A percentile compares a stretch with the other conserved stretches of the same genome.
These are phyloP conservation scores for Sakesphorus luctuosus DNA, from an alignment of 2,113 vertebrate genomes.

Conservation along the genomic window DNA sequence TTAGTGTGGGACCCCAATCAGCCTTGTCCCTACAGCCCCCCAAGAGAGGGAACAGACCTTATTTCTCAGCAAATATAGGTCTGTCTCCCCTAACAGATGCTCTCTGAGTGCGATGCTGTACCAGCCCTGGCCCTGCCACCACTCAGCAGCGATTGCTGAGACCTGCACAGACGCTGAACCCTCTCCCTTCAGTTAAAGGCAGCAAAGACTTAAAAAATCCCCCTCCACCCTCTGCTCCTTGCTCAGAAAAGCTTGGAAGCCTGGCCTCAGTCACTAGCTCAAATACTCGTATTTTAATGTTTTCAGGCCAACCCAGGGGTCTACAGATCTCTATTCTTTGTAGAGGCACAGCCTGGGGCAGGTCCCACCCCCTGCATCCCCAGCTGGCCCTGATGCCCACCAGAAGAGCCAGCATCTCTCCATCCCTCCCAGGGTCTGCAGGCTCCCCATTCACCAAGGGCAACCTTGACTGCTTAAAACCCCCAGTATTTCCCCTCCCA, in stretches of 20 bases:
- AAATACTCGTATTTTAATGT: background rate
- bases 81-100: background rate
- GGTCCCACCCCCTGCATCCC: background rate
- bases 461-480: background rate
- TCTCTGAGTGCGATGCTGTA: background rate
- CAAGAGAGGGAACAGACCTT: background rate
- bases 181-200: background rate
- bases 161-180: rapidly evolving
- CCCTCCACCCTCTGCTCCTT: background rate
- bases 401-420: background rate
- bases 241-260: background rate
- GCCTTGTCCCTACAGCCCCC: background rate
- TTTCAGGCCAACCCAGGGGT: background rate
- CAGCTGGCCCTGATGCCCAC: background rate
- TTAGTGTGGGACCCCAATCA: rapidly evolving
- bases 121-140: background rate
- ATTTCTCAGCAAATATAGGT: background rate
- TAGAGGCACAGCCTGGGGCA: background rate
- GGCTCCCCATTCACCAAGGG: background rate
- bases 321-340: background rate
- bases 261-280: background rate
- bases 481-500: background rate
- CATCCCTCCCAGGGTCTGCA: background rate
- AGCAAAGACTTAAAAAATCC: background rate
- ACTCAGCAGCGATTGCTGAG: background rate